Evolutionary conservation across 2,797 vertebrate species (phyloP), one percentile per base, ranked within the genome.

Genomic region (Acanthurus lineatus): DNA sequence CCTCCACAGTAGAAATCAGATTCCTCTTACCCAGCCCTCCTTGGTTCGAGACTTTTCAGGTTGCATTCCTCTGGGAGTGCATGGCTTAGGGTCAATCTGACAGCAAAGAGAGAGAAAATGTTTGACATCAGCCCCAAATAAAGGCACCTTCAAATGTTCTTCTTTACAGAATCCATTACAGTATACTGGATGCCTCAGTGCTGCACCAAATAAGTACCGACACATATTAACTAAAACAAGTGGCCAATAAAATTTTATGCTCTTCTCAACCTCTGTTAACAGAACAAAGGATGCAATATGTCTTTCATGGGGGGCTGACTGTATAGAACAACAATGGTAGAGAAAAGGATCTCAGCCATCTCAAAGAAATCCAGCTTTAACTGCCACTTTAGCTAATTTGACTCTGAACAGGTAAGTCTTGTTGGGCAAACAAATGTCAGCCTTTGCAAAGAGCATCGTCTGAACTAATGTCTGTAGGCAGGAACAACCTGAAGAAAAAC

Each of bases 1-100:
- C 72, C 57, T 88, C 60, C 40, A 49, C 61, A 83, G 60, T 64
- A 90, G 69, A 83, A 91, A 86, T 79, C 69, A 83, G 76, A 86
- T 66, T 87, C 48, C 69, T 88, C 97, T 98, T 97, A 99, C 98
- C 98, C 98, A 99, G 95, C 97, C 97, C 86, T 99, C 98, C 94
- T 98, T 98, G 58, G 97, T 96, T 89, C 97, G 95, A 75, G 97
- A 96, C 93, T 98, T 96, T 93, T 99, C 98, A 22, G 98, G 97
- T 82, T 99, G 98, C 98, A 99, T 99, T 94, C 98, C 98, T 91
- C 98, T 95, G 77, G 98, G 98, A 71, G 98, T 99, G 88, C 98
- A 99, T 88, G 98, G 98, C 96, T 99, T 99, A 83, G 98, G 98
- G 94, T 99, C 98, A 89, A 99, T 99, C 98, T 99, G 94, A 72